Conservation (phyloP, 2,888 invertebrate species). For the Anthophora plumipes region DNA sequence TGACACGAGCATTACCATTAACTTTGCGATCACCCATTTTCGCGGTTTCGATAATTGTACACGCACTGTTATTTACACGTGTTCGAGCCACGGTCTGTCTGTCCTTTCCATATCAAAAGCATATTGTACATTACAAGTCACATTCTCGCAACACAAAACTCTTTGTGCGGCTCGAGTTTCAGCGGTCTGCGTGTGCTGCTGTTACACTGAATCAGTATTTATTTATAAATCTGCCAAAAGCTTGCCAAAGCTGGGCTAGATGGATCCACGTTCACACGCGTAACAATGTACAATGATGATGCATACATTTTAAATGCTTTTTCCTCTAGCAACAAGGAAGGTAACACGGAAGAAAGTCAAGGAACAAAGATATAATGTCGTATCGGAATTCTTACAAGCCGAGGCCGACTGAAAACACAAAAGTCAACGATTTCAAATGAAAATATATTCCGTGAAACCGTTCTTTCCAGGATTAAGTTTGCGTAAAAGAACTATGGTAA, state of each 20-base stretch:
- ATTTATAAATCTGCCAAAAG: conserved; percentile 81
- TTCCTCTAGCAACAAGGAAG: background rate
- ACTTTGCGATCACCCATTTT: conserved; percentile 78
- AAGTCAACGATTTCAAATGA: background rate
- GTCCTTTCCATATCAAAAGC: conserved; percentile 29
- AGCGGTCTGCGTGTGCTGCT: conserved; percentile 60
- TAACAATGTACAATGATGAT: conserved; percentile 39
- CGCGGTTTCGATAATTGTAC: conserved; percentile 24
- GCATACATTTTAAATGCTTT: conserved; percentile 41
- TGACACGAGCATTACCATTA: conserved; percentile 74
- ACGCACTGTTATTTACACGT: conserved; percentile 49
- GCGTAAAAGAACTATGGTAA: background rate
- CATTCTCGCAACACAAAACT: conserved; percentile 55
- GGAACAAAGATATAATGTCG: background rate
- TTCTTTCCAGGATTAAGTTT: background rate
- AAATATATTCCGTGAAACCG: background rate
- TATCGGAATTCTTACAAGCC: background rate
- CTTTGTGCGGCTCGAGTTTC: conserved; percentile 75
- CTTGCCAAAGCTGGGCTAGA: conserved; percentile 76
- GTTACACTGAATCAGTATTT: conserved; percentile 82
- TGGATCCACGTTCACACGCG: conserved; percentile 41
- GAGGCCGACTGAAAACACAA: background rate
- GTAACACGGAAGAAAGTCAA: background rate
- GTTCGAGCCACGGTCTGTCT: conserved; percentile 24
- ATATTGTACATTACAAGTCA: conserved; percentile 46